Evolutionary conservation across 2,888 invertebrate genomes (phyloP).

Genomic region (Eupithecia abbreviata): DNA sequence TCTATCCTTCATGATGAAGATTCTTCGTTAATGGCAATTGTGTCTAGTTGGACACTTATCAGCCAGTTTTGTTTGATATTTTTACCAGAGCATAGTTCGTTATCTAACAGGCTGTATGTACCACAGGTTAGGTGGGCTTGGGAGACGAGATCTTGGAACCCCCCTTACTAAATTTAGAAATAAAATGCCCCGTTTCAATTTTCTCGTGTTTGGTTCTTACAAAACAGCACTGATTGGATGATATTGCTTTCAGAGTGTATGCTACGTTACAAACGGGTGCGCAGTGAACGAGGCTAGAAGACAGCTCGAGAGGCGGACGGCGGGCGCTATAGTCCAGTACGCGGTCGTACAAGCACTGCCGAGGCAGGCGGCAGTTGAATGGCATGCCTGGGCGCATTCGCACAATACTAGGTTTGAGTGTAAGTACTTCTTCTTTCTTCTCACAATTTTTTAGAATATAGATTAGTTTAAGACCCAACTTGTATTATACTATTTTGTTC

Average conservation of each 20-base stretch:
- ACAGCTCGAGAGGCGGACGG: conserved; percentile 92
- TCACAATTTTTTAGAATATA: no score
- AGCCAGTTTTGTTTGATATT: no score
- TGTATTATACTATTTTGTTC: no score
- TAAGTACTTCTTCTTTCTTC: conserved; percentile 60
- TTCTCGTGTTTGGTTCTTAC: neutral
- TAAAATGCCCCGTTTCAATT: neutral
- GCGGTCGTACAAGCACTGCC: conserved; percentile 93
- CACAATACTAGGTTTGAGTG: conserved; percentile 95
- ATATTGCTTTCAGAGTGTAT: conserved; percentile 85
- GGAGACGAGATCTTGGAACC: no score
- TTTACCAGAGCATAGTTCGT: no score
- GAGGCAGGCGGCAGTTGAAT: conserved; percentile 91
- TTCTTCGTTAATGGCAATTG: no score
- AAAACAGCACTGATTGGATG: neutral
- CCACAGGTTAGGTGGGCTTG: no score
- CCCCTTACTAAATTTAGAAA: no score
- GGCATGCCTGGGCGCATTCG: conserved; percentile 96
- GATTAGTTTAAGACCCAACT: no score
- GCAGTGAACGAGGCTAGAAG: conserved; percentile 90
- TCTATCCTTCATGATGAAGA: no score
- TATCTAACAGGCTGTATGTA: no score
- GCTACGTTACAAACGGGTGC: conserved; percentile 90
- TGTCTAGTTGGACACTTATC: no score
- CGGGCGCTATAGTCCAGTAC: conserved; percentile 94